Conservation (phyloP, 1,140 invertebrate genomes). For the Cydia fagiglandana region DNA sequence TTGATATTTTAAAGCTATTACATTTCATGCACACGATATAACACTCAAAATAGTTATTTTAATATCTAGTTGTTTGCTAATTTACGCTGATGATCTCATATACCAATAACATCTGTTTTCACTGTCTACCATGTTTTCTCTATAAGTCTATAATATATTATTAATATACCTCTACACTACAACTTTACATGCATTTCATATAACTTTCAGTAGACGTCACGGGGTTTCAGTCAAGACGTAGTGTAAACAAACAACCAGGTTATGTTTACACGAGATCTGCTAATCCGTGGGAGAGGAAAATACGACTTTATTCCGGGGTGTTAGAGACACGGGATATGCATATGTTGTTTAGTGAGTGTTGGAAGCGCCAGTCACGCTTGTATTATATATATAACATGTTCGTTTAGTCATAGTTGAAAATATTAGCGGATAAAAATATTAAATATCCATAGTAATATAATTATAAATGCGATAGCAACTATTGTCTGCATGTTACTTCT, state of each 20-base stretch:
- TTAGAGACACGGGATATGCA: background rate
- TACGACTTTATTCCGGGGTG: background rate
- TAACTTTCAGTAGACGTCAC: background rate
- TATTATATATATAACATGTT: background rate
- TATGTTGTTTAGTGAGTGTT: background rate
- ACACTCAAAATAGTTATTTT: no score
- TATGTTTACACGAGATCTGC: conserved; percentile 4
- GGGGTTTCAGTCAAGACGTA: background rate
- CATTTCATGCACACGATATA: no score
- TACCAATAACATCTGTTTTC: no score
- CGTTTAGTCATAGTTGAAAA: background rate
- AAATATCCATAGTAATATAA: background rate
- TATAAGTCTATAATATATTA: no score
- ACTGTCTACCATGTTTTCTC: no score
- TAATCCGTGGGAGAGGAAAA: background rate
- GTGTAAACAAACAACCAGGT: background rate
- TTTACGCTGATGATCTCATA: no score
- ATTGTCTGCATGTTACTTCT: no score
- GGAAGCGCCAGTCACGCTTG: conserved; percentile 3
- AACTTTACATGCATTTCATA: background rate
- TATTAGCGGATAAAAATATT: background rate
- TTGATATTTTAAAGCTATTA: no score
- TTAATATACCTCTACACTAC: no score
- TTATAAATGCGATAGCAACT: no score
- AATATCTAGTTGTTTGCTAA: no score